Evolutionary conservation across 2,797 vertebrate species (phyloP), one percentile per base, ranked within the genome.

Genomic region (Acanthiza pusilla): DNA sequence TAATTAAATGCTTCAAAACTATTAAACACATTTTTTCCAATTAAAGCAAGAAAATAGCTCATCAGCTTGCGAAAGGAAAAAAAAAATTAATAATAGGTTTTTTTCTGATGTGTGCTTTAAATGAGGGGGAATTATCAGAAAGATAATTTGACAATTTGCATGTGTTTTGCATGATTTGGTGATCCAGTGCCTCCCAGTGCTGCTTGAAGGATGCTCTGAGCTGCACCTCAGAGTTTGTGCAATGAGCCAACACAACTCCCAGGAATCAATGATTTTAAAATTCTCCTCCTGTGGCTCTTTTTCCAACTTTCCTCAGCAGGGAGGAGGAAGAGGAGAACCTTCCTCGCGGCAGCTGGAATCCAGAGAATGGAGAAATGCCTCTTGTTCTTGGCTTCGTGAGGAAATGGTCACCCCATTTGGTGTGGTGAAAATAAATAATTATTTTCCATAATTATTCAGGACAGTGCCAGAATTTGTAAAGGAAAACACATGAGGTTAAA

Each of bases 221-320:
- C 26, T 51, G 12, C 19, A n/a, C 20, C 71, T 87, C 48, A 67
- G 45, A 12, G 30, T 20, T 48, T 0, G 0, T 7, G 16, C 22
- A 48, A 32, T 38, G n/a, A 60, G 25, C 36, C 5, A 2, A 43
- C 55, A 66, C 43, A 38, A 6, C 11, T 23, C 23, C 13, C 50
- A 82, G 42, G 29, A 72, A 36, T 7, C 7, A 3, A 42, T 12
- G 45, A 18, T 55, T 63, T 50, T 10, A 48, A 78, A 62, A 61
- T n/a, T 38, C 17, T 29, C 40, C 13, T 81, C 50, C 13, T 2
- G 4, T 50, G 32, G 13, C 36, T 36, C 36, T 36, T 91, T 57
- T 83, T 51, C 20, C 58, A 71, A 8, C 6, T 27, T 6, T 3
- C 45, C 74, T 42, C 51, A 89, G 63, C 23, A 73, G 45, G 48